phyloP scores from a whole-genome alignment of 1,140 invertebrate species.

The Nilaparvata lugens region DNA sequence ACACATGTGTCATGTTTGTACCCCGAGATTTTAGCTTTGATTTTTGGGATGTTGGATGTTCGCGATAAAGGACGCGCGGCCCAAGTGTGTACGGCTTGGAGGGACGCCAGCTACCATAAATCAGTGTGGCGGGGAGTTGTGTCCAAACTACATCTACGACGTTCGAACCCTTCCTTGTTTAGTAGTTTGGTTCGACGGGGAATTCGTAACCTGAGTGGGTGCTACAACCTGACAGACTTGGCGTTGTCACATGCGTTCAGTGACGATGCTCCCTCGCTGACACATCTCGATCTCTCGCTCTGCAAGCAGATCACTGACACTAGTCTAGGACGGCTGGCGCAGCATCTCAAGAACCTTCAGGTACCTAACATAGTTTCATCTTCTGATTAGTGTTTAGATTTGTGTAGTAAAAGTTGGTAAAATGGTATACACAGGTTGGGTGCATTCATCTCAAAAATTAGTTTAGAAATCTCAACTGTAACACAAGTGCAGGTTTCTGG shows the following conservation, averaged over 20 bases:
- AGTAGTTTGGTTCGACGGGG: constrained; percentile 75
- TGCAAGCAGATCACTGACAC: constrained; percentile 92
- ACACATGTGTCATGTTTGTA: constrained; percentile 82
- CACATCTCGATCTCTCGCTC: constrained; percentile 74
- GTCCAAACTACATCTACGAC: constrained; percentile 77
- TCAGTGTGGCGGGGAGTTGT: constrained; percentile 89
- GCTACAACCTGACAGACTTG: constrained; percentile 79
- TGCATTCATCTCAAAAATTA: no score
- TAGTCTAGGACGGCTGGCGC: constrained; percentile 70
- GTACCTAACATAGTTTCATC: no score
- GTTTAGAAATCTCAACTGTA: no score
- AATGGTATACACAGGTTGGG: no score
- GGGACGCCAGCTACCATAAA: constrained; percentile 83
- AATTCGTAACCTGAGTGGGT: constrained; percentile 84
- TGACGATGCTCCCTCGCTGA: constrained; percentile 60
- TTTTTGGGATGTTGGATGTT: constrained; percentile 83
- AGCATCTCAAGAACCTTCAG: constrained; percentile 78
- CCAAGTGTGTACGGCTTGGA: constrained; percentile 82
- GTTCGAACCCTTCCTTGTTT: constrained; percentile 74
- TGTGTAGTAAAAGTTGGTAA: no score
- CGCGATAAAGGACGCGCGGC: constrained; percentile 76
- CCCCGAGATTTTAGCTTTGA: constrained; percentile 84
- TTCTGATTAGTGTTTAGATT: no score
- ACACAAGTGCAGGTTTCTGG: no score
- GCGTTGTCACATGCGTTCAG: constrained; percentile 74